Evolutionary conservation across 1,140 invertebrate species (phyloP).

Genomic region (Pantala flavescens): DNA sequence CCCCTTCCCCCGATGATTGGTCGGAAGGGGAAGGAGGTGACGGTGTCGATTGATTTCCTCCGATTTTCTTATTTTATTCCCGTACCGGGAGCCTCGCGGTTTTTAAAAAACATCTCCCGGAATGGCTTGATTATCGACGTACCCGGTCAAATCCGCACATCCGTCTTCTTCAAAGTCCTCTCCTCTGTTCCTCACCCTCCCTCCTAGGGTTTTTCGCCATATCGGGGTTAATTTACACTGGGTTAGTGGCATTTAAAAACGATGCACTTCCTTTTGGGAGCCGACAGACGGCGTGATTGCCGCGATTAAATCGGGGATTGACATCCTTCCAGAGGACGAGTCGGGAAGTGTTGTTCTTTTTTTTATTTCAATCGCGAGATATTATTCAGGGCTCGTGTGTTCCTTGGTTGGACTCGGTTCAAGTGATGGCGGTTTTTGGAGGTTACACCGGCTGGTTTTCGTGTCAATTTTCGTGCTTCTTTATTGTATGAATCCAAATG

Average conservation of each 20-base stretch:
- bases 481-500: no score
- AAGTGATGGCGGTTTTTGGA: no score
- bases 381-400: no score
- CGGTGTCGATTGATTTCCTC: neutral
- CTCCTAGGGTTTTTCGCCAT: neutral
- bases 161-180: neutral
- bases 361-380: no score
- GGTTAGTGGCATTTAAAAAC: neutral
- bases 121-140: conserved; percentile 9
- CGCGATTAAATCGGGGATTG: neutral
- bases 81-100: neutral
- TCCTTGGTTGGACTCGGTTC: no score
- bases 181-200: neutral
- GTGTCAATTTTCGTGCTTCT: no score
- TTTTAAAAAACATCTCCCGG: neutral
- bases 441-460: no score
- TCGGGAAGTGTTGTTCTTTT: no score
- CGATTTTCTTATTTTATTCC: neutral
- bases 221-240: neutral
- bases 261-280: neutral
- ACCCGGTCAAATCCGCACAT: neutral
- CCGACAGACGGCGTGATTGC: neutral
- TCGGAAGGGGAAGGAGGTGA: neutral
- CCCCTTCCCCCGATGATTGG: neutral
- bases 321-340: neutral